Conservation (phyloP, 2,113 vertebrate genomes). For the Rhabdomys dilectus region DNA sequence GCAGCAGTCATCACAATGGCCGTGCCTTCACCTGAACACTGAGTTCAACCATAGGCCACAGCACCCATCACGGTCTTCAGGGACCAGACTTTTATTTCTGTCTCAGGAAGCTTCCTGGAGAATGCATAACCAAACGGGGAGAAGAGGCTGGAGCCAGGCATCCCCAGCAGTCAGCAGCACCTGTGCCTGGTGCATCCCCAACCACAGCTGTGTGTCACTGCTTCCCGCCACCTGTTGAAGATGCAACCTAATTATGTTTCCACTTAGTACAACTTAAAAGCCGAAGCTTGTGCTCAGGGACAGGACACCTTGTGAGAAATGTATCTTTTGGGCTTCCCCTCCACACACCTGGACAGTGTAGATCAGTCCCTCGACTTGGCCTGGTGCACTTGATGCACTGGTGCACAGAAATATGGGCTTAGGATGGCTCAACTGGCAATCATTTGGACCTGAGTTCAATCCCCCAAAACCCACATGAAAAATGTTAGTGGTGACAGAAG, state of each 20-base stretch:
- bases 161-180: too few species aligned
- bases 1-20: not conserved
- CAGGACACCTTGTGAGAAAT: not conserved
- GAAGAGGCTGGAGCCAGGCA: not conserved
- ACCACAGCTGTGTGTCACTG: too few species aligned
- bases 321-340: not conserved
- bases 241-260: too few species aligned
- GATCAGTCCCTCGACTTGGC: too few species aligned
- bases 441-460: not conserved
- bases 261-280: not conserved
- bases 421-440: not conserved
- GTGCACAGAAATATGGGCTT: fast-evolving
- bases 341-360: not conserved
- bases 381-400: not conserved
- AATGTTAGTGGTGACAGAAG: too few species aligned
- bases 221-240: not conserved
- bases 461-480: not conserved
- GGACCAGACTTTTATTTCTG: not conserved
- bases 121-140: not conserved
- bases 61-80: too few species aligned
- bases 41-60: not conserved
- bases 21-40: not conserved
- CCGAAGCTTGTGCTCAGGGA: not conserved
- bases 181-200: fast-evolving
- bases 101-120: not conserved